Conservation (phyloP, 2,888 invertebrate species). For the Euzophera pinguis region DNA sequence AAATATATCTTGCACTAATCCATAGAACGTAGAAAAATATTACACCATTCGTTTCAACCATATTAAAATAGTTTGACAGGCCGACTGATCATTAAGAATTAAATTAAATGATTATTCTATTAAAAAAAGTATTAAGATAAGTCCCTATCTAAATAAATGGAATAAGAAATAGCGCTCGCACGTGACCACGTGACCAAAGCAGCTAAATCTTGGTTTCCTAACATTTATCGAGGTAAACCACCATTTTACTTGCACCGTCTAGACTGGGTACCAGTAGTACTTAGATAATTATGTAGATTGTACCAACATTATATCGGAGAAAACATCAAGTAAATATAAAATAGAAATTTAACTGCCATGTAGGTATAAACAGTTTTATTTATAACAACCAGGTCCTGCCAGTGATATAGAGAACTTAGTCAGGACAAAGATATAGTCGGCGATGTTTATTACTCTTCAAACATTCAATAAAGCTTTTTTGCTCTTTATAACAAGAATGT, state of each 20-base stretch:
- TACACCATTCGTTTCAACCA: no score
- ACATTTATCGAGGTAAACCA: not conserved
- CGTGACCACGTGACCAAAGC: not conserved
- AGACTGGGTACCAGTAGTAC: not conserved
- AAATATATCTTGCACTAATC: no score
- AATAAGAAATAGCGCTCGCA: not conserved
- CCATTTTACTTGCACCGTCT: constrained; percentile 1
- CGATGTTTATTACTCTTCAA: no score
- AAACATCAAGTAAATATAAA: not conserved
- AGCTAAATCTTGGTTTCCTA: not conserved
- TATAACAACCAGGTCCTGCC: no score
- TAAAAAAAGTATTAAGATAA: not conserved
- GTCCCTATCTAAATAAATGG: not conserved
- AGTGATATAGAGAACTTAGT: no score
- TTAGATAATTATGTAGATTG: constrained; percentile 16
- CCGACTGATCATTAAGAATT: no score
- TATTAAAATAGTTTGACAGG: no score
- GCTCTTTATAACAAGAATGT: no score
- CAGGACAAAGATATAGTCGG: no score
- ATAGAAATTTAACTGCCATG: not conserved
- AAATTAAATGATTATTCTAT: not conserved
- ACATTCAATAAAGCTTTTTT: no score
- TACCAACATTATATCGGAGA: not conserved
- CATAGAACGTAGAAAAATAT: no score
- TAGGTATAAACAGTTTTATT: no score